Conservation (phyloP, 1,140 invertebrate species). For the Eulimnadia texana region DNA sequence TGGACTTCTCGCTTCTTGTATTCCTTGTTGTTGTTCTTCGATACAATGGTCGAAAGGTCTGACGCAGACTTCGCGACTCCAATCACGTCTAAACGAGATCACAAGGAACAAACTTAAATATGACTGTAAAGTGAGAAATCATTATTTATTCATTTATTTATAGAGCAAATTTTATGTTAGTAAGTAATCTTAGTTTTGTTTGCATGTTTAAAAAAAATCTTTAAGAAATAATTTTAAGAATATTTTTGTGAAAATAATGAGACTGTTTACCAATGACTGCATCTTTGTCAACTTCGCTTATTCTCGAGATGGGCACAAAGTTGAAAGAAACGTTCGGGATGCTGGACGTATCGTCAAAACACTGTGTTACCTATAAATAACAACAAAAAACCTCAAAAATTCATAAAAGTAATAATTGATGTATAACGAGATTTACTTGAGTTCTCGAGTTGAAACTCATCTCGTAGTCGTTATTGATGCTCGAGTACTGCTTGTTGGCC, state of each 20-base stretch:
- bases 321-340: slow-evolving; percentile 71
- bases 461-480: slow-evolving; percentile 87
- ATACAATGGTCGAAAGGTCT: slow-evolving; percentile 56
- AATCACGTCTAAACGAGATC: slow-evolving; percentile 58
- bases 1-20: slow-evolving; percentile 77
- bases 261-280: slow-evolving; percentile 47
- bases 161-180: no score
- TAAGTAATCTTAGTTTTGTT: no score
- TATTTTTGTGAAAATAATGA: not conserved
- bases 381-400: slow-evolving; percentile 11
- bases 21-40: slow-evolving; percentile 58
- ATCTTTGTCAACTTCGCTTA: slow-evolving; percentile 50
- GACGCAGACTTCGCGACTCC: slow-evolving; percentile 63
- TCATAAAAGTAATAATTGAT: not conserved
- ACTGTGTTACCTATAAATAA: slow-evolving; percentile 18
- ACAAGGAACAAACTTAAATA: not conserved
- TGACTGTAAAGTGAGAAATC: no score
- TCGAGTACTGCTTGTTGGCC: slow-evolving; percentile 79
- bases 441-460: slow-evolving; percentile 77
- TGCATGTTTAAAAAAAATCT: no score
- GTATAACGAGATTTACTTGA: slow-evolving; percentile 36
- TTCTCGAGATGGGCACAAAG: slow-evolving; percentile 60
- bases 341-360: slow-evolving; percentile 38
- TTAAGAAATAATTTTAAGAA: no score
- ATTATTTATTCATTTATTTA: no score